Percentiles rank a stretch among this genome's conserved stretches.
Conservation (phyloP, 2,888 invertebrate species). For the Malacosoma neustria region DNA sequence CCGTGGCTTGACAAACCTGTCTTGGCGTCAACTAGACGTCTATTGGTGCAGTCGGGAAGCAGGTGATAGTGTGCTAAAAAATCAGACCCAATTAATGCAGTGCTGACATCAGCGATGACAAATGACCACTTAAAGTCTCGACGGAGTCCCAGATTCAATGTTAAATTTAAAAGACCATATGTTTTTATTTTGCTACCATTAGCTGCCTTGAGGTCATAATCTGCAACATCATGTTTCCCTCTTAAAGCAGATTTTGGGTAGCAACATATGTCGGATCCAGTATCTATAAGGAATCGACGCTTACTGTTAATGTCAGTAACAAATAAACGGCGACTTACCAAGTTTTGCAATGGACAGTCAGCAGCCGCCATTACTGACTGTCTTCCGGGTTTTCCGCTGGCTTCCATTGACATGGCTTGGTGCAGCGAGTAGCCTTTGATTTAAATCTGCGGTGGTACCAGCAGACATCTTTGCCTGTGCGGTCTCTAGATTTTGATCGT, state of each 20-base stretch:
- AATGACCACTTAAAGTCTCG: too few relatives aligned
- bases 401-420: background rate
- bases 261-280: background rate
- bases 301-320: background rate
- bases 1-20: too few relatives aligned
- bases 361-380: background rate
- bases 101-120: too few relatives aligned
- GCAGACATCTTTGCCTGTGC: background rate
- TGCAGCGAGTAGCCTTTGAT: background rate
- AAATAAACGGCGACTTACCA: background rate
- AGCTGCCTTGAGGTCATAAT: conserved; percentile 1
- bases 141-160: too few relatives aligned
- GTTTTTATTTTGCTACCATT: conserved; percentile 4
- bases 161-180: too few relatives aligned
- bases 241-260: background rate
- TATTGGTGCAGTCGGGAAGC: too few relatives aligned
- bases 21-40: too few relatives aligned
- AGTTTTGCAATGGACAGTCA: background rate
- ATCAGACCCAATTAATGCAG: too few relatives aligned
- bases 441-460: background rate
- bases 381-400: background rate
- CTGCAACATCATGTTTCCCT: background rate
- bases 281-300: background rate
- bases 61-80: too few relatives aligned
- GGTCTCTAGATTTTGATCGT: background rate